phyloP scores from a whole-genome alignment of 1,140 invertebrate species.

The Monochamus saltuarius region DNA sequence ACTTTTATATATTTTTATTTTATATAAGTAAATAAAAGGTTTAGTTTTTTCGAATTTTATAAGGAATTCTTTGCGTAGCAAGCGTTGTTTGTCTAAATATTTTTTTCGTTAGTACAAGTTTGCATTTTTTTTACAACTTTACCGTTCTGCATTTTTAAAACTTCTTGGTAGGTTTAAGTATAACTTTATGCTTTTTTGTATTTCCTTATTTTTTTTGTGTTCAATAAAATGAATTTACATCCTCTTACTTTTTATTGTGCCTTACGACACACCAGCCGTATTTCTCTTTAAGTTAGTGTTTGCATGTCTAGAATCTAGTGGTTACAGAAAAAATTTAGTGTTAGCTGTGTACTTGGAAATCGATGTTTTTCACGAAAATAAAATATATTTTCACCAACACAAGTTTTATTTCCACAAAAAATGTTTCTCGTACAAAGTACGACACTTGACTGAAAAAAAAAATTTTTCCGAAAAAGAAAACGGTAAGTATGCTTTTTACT shows the following conservation, averaged over 20 bases:
- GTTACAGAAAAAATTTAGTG: conserved; percentile 10
- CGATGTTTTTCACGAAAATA: conserved; percentile 27
- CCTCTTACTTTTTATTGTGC: conserved; percentile 23
- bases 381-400: conserved; percentile 28
- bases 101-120: background rate
- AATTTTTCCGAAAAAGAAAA: too few relatives aligned
- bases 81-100: background rate
- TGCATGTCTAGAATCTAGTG: conserved; percentile 21
- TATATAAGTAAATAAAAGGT: conserved; percentile 18
- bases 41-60: conserved; percentile 12
- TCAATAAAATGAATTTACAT: conserved; percentile 25
- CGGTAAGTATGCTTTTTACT: too few relatives aligned
- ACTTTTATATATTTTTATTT: conserved; percentile 26
- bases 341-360: conserved; percentile 17
- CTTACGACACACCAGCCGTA: conserved; percentile 10
- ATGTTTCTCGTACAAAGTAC: too few relatives aligned
- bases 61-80: conserved; percentile 7
- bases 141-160: conserved; percentile 23
- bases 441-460: too few relatives aligned
- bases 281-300: conserved; percentile 10
- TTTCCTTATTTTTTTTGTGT: conserved; percentile 11
- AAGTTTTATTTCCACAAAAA: too few relatives aligned
- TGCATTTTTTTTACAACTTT: conserved; percentile 27
- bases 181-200: conserved; percentile 18
- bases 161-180: conserved; percentile 24